A percentile compares a stretch with the other conserved stretches of the same genome.
phyloP scores from a whole-genome alignment of 35 echinoderm and acorn worm species.

The Eucidaris tribuloides region DNA sequence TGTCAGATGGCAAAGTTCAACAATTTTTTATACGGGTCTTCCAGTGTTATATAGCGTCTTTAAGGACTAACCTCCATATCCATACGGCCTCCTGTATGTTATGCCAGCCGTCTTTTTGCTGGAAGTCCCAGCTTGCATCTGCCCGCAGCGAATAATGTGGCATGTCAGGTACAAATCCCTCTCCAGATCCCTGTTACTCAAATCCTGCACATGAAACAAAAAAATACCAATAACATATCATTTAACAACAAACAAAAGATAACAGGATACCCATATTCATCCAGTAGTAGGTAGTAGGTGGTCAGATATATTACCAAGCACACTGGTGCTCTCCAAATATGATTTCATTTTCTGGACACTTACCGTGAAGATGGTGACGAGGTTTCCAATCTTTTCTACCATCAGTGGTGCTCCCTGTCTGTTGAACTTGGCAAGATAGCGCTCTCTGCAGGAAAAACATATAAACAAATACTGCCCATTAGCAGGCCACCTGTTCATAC shows the following conservation, averaged over 20 bases:
- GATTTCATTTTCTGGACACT: conserved; percentile 31
- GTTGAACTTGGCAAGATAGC: conserved; percentile 81
- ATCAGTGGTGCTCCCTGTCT: conserved; percentile 57
- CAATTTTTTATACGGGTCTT: too few relatives aligned
- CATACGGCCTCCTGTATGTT: conserved; percentile 70
- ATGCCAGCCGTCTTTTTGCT: background rate
- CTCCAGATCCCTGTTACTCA: conserved; percentile 58
- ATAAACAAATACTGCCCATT: too few relatives aligned
- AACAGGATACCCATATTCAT: too few relatives aligned
- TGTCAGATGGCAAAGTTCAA: too few relatives aligned
- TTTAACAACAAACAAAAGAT: background rate
- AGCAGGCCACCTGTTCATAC: too few relatives aligned
- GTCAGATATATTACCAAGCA: too few relatives aligned
- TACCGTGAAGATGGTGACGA: conserved; percentile 77
- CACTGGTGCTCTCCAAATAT: background rate
- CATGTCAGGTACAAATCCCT: conserved; percentile 77
- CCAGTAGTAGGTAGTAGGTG: too few relatives aligned
- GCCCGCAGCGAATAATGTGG: conserved; percentile 59
- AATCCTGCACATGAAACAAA: conserved; percentile 45
- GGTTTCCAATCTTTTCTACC: conserved; percentile 62
- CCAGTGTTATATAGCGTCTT: too few relatives aligned
- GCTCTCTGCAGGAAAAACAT: conserved; percentile 64
- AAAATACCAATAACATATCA: background rate
- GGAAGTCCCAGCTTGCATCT: background rate
- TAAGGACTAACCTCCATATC: conserved; percentile 82